Base-by-base conservation (phyloP, 2,797 vertebrate species). In the Karalla daura region DNA sequence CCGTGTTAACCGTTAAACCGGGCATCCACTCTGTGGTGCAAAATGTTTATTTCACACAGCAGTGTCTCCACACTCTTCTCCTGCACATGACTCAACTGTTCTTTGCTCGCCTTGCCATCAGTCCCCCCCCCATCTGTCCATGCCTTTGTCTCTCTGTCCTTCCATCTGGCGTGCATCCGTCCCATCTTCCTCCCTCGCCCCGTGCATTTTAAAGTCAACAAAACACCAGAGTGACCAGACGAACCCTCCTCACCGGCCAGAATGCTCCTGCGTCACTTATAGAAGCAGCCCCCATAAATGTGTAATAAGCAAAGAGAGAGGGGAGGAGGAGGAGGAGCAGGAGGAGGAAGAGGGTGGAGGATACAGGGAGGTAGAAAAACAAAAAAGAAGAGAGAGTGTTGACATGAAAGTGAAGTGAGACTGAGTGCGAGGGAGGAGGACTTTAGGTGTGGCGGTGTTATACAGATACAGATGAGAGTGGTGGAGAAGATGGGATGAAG, bases 21-120 rank as follows among this genome's bases (percentile, higher is more conserved):
- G 51, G 50, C 36, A 18, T 77, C 81, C 61, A 54, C 78, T 74
- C 68, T 79, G 69, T 60, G 77, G 86, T 85, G 87, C 74, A 84
- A 81, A n/a, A 85, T 89, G 85, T 68, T 35, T 67, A 46, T 72
- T 75, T 81, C 74, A 67, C 78, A 43, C 68, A 62, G 68, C 43
- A 66, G 88, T 55, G 50, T 78, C 55, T 76, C 67, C 68, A 86
- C 84, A 87, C 85, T n/a, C n/a, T 81, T 91, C 84, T 85, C 72
- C 53, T 13, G 18, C 71, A 78, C 80, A 83, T 85, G 86, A 89
- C 88, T 91, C 88, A 88, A 88, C 83, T 74, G 72, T 84, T 82
- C 66, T 70, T 76, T 80, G 53, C 70, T 79, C 37, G 63, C 73
- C 61, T 56, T 75, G 62, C 74, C 61, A 64, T 78, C 68, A 56